Base-by-base conservation (phyloP, 2,888 invertebrate genomes). In the Diaprepes abbreviatus region DNA sequence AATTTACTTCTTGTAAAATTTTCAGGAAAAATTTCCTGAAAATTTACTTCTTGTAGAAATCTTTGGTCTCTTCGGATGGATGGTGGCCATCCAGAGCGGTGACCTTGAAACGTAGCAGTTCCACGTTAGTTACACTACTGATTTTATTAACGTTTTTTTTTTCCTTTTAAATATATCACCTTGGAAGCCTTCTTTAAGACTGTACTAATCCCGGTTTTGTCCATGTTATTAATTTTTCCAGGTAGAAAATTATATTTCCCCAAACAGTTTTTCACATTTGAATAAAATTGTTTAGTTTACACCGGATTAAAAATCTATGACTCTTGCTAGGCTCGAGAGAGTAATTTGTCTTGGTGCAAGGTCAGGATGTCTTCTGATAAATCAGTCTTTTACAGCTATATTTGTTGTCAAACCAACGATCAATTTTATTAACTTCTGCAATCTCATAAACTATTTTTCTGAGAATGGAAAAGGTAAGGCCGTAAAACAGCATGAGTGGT, bases 371-470 rank as follows among this genome's bases (percentile, higher is more conserved):
- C n/a, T n/a, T n/a, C n/a, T n/a, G 21, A 12, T 36, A 19, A 58
- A 38, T 12, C 57, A 58, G 9, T 38, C 40, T 21, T 40, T 24
- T 1, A 24, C 40, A 12, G 58, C 38, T n/a, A 58, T 38, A 40
- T 40, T 40, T 21, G 21, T 40, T 58, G 19, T 58, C 24, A 58
- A 58, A 58, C 24, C 38, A 16, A 9, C 40, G 38, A 9, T 33
- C 17, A 40, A 58, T n/a, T n/a, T n/a, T n/a, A n/a, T n/a, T n/a
- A n/a, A n/a, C n/a, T n/a, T n/a, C n/a, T n/a, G n/a, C n/a, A 40
- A 17, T 58, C 40, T 58, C 57, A 24, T n/a, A 58, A 36, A 62
- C 45, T 1, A 50, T 14, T 62, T 35, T 43, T 45, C 48, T 19
- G 1, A 45, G 24, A 16, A 28, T 17, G 17, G n/a, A 62, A 12